Evolutionary conservation across 2,888 invertebrate genomes (phyloP).

Genomic region (Monopis laevigella): DNA sequence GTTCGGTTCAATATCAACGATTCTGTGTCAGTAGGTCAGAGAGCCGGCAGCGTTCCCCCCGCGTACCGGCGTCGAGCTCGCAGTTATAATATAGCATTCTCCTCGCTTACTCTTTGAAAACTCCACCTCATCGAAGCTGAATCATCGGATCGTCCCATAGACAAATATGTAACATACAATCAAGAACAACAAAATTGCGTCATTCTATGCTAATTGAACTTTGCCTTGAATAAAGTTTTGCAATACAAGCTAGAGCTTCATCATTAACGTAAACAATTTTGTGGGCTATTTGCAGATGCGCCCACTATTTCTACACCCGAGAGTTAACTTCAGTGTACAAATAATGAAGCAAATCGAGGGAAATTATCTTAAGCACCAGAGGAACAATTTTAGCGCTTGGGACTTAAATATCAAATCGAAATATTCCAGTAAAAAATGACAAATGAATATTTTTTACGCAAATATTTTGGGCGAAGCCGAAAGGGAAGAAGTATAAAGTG

Average conservation of each 20-base stretch:
- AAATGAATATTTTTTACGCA: too few relatives aligned
- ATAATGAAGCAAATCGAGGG: too few relatives aligned
- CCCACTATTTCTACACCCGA: too few relatives aligned
- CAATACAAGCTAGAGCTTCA: background rate
- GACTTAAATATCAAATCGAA: too few relatives aligned
- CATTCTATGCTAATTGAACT: slow-evolving; percentile 10
- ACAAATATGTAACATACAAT: slow-evolving; percentile 5
- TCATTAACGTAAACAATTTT: background rate
- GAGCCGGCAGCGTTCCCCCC: slow-evolving; percentile 39
- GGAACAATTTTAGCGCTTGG: too few relatives aligned
- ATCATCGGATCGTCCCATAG: background rate
- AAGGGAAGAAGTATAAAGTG: too few relatives aligned
- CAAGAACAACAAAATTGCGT: slow-evolving; percentile 3
- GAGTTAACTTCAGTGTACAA: too few relatives aligned
- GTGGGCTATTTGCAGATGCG: background rate
- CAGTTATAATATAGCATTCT: slow-evolving; percentile 25
- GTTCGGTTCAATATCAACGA: slow-evolving; percentile 63
- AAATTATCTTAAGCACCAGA: too few relatives aligned
- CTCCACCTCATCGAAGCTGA: background rate
- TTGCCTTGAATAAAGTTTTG: slow-evolving; percentile 10
- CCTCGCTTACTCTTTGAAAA: slow-evolving; percentile 4
- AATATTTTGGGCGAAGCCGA: too few relatives aligned
- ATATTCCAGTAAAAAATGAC: too few relatives aligned
- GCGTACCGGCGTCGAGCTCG: slow-evolving; percentile 31
- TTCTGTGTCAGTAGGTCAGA: slow-evolving; percentile 65